These are phyloP conservation scores for Plectrocnemia conspersa DNA, from an alignment of 1,140 invertebrate genomes.

Conservation along the genomic window DNA sequence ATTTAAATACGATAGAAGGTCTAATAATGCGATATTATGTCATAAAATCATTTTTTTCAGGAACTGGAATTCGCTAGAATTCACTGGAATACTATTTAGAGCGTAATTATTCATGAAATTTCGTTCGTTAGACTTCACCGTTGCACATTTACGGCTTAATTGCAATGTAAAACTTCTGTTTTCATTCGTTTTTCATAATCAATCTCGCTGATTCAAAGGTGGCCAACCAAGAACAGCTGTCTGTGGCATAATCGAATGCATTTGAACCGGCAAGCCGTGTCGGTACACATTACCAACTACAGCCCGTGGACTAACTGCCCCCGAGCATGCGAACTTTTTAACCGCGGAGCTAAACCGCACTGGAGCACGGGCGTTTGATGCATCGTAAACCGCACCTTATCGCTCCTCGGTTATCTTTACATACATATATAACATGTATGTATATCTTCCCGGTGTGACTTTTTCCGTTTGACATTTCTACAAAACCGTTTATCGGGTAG, in stretches of 20 bases:
- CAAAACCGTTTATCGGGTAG: too few species aligned
- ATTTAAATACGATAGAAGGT: too few species aligned
- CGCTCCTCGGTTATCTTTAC: too few species aligned
- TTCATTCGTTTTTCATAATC: neutral
- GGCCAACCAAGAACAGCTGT: neutral
- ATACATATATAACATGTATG: neutral
- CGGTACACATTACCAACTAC: conserved; percentile 15
- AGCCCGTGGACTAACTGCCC: conserved; percentile 13
- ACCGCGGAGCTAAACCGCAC: conserved; percentile 12
- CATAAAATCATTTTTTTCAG: too few species aligned
- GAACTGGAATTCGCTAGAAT: too few species aligned
- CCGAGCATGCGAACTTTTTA: conserved; percentile 4
- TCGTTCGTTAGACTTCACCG: too few species aligned
- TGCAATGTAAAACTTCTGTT: too few species aligned
- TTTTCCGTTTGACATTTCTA: too few species aligned
- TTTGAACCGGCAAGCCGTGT: conserved; percentile 13
- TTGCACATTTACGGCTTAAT: too few species aligned
- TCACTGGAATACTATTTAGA: too few species aligned
- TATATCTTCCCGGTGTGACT: too few species aligned
- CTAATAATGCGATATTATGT: too few species aligned
- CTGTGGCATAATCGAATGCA: conserved; percentile 2
- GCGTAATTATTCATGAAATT: neutral
- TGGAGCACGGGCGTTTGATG: neutral
- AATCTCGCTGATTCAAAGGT: neutral
- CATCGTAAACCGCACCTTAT: neutral